Percentiles rank a stretch among this genome's conserved stretches.
Evolutionary conservation across 2,113 vertebrate genomes (phyloP).

Genomic region (Leptobrachium ailaonicum): DNA sequence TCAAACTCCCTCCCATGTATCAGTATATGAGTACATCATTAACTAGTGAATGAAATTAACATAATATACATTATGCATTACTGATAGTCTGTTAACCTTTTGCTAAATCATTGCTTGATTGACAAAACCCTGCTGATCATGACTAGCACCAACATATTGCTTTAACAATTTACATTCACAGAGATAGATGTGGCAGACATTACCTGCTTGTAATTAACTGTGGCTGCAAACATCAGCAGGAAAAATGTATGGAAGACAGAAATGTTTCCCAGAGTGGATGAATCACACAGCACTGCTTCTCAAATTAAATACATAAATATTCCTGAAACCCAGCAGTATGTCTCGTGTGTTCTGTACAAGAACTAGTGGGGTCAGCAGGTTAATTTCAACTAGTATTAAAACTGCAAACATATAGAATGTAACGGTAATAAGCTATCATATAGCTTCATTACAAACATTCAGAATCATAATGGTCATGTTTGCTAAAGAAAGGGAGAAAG

Average conservation of each 20-base stretch:
- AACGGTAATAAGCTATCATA: no score
- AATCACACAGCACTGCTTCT: conserved; percentile 6
- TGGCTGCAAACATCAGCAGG: conserved; percentile 37
- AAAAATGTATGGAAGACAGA: conserved; percentile 33
- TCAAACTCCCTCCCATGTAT: no score
- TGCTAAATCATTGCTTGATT: neutral
- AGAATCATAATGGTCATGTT: no score
- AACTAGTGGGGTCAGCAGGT: no score
- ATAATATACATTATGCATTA: conserved; percentile 17
- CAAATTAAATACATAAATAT: conserved; percentile 42
- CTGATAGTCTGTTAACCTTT: neutral
- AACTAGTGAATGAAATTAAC: neutral
- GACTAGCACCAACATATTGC: neutral
- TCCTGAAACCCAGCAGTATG: neutral
- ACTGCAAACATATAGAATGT: no score
- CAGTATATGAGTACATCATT: no score
- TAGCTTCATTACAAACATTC: no score
- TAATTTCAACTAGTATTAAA: no score
- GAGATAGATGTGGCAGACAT: conserved; percentile 24
- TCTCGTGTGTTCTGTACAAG: conserved; percentile 11
- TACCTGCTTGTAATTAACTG: conserved; percentile 39
- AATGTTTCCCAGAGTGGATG: conserved; percentile 17
- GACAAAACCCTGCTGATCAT: conserved; percentile 5
- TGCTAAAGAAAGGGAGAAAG: no score
- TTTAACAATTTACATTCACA: conserved; percentile 20